These are phyloP conservation scores for Luehdorfia chinensis DNA, from an alignment of 1,140 invertebrate species.

Conservation along the genomic window DNA sequence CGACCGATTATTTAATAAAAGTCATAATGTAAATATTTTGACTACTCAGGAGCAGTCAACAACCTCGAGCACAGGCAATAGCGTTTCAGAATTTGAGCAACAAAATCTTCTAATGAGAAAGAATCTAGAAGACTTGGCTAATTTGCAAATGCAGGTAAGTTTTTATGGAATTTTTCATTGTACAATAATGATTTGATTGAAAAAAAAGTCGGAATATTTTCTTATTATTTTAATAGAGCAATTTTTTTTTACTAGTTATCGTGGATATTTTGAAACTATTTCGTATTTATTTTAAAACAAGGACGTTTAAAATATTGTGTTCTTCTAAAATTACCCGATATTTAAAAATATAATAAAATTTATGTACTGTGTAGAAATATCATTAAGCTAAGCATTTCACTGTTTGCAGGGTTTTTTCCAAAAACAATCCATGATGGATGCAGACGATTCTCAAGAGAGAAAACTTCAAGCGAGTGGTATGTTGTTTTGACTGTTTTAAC, in stretches of 20 bases:
- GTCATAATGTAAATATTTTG: too few species aligned
- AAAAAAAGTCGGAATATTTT: too few species aligned
- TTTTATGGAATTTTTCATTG: too few species aligned
- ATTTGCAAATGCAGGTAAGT: constrained; percentile 71
- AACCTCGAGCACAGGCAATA: constrained; percentile 72
- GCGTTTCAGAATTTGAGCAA: constrained; percentile 72
- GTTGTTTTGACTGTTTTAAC: constrained; percentile 25
- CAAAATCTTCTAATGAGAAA: constrained; percentile 72
- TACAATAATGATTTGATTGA: too few species aligned
- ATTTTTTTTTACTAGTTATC: too few species aligned
- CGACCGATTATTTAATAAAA: too few species aligned
- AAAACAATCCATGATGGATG: constrained; percentile 68
- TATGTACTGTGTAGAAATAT: too few species aligned
- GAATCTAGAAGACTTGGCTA: constrained; percentile 72
- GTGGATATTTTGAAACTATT: too few species aligned
- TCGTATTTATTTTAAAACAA: too few species aligned
- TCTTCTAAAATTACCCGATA: too few species aligned
- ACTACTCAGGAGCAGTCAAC: constrained; percentile 69
- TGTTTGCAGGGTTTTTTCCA: constrained; percentile 69
- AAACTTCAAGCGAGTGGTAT: constrained; percentile 71
- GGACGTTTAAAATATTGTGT: too few species aligned
- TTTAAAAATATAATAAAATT: constrained; percentile 8
- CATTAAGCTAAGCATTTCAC: too few species aligned
- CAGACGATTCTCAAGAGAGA: constrained; percentile 67
- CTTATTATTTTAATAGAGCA: neutral